Evolutionary conservation across 2,113 vertebrate species (phyloP).

Genomic region (Poecilia latipinna): DNA sequence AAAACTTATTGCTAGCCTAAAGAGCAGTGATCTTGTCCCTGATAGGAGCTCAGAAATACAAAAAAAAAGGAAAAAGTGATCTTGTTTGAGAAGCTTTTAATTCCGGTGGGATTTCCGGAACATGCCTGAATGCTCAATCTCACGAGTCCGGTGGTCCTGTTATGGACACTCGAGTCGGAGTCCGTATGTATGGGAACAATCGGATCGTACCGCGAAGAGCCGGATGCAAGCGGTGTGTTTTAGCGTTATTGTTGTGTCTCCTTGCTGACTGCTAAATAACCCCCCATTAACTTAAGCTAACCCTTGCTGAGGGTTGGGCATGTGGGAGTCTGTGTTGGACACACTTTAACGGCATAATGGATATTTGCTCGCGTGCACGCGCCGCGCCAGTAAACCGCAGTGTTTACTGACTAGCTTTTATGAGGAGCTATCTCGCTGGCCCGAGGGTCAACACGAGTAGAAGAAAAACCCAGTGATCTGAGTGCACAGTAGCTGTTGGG

Average conservation of each 20-base stretch:
- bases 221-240: too few relatives aligned
- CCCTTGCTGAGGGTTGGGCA: constrained; percentile 4
- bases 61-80: too few relatives aligned
- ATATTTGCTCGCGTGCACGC: constrained; percentile 28
- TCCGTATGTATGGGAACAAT: too few relatives aligned
- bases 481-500: constrained; percentile 39
- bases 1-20: too few relatives aligned
- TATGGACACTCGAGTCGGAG: too few relatives aligned
- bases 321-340: constrained; percentile 47
- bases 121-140: too few relatives aligned
- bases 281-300: constrained; percentile 45
- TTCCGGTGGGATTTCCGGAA: too few relatives aligned
- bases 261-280: constrained; percentile 47
- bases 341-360: constrained; percentile 49
- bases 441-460: constrained; percentile 56
- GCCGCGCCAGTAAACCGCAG: constrained; percentile 37
- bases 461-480: constrained; percentile 50
- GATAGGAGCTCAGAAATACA: too few relatives aligned
- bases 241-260: neutral
- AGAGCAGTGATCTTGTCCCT: too few relatives aligned
- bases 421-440: constrained; percentile 47
- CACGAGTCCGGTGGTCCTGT: too few relatives aligned
- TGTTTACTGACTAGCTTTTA: constrained; percentile 30
- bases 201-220: too few relatives aligned
- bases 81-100: too few relatives aligned